Evolutionary conservation across 2,113 vertebrate genomes (phyloP), one percentile per base, ranked within the genome.

Genomic region (Baryphthengus martii): DNA sequence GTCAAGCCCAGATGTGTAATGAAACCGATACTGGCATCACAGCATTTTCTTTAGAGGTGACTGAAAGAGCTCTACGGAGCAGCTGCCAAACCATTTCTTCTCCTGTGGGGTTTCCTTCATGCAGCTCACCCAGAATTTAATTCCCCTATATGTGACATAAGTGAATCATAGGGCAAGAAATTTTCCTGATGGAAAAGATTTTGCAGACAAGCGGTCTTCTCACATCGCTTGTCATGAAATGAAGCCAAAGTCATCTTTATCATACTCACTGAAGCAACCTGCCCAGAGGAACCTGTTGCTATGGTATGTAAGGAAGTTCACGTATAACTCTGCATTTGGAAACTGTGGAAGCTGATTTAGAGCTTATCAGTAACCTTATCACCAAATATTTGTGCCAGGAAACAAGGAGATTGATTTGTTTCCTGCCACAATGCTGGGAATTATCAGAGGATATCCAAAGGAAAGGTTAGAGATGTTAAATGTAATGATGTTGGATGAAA

Each of bases 1-100:
- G 85, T 95, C 96, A 97, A 95, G 76, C 90, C 96, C 93, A 95
- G 93, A 96, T 95, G 83, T 78, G 76, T 56, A 93, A 94, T 9
- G 87, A 92, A 88, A 90, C 76, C 15, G 72, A 94, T 84, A 71
- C 65, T 81, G 78, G 62, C 68, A 96, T 81, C 86, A 78, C 65
- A 86, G 95, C 80, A 58, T 72, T 96, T 93, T 91, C 83, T 82
- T 90, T 63, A 92, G 86, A 90, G 65, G 72, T 90, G 76, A 55
- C 53, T 94, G 85, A 84, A 96, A 92, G 65, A 93, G 61, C 70
- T 90, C 77, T 72, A 42, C 3, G 7, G 82, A 97, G 92, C 90
- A 80, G 79, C 85, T 92, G 93, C 88, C 82, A 96, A 93, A 74
- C 85, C 3, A 65, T 84, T 88, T 55, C 79, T 95, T 67, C 61